Evolutionary conservation across 2,113 vertebrate species (phyloP), one percentile per base, ranked within the genome.

Genomic region (Ia io): DNA sequence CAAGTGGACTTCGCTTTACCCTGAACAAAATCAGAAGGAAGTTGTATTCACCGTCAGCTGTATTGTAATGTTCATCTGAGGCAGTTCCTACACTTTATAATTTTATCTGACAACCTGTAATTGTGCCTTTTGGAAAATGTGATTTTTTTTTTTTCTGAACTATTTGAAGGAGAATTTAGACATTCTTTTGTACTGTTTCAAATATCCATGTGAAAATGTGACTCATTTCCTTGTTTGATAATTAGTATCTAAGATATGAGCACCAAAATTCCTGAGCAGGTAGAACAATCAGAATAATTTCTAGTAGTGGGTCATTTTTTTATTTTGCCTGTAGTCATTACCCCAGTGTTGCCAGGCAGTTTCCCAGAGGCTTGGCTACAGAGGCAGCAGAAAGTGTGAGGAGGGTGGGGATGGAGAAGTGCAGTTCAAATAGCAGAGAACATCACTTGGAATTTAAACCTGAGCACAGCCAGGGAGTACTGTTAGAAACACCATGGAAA

Each of bases 351-450:
- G 51, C 5, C 53, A 3, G 23, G 53, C 42, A 47, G 11, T 12
- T 77, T 28, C n/a, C 44, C 28, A 20, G 74, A 83, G 16, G 22
- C 35, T 63, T 80, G 59, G 35, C 37, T 65, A 28, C 40, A 84
- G 61, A 95, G 9, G 42, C 2, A 70, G n/a, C 14, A 84, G n/a
- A 80, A 90, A 95, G 82, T 42, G 71, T 63, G 77, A 92, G 44
- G 51, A 94, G 94, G 93, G 61, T 94, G 88, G 83, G 86, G 90
- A 93, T 37, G 49, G 89, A 96, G 89, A 77, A 95, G 93, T 95
- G 93, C 56, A 44, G 25, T 91, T 93, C 85, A 97, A 44, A 94
- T 3, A 71, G 37, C 18, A 17, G 92, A 95, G 88, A 97, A 95
- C 47, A 90, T 85, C 77, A 56, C 93, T 95, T 73, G 91, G 97